Evolutionary conservation across 2,888 invertebrate genomes (phyloP).

Genomic region (Cosmia trapezina): DNA sequence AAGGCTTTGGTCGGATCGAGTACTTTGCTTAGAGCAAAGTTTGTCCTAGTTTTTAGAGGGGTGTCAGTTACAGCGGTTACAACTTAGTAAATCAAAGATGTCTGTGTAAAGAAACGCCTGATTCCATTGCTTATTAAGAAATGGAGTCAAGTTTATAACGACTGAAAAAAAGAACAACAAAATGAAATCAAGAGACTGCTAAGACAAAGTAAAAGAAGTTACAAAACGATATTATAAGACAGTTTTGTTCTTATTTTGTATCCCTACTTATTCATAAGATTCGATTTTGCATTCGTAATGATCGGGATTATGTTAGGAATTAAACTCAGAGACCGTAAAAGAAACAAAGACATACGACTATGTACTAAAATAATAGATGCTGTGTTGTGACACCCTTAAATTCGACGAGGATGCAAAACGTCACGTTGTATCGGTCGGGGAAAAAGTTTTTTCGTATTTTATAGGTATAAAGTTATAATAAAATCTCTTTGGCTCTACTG

Average conservation of each 20-base stretch:
- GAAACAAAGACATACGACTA: too few species aligned
- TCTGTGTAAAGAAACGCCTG: background rate
- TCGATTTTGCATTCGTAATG: background rate
- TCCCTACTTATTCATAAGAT: background rate
- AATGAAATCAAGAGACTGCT: background rate
- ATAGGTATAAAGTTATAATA: too few species aligned
- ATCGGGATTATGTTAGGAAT: too few species aligned
- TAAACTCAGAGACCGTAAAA: too few species aligned
- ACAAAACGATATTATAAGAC: background rate
- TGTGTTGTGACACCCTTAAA: too few species aligned
- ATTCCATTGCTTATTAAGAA: background rate
- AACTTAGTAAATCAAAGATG: background rate
- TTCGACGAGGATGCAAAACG: too few species aligned
- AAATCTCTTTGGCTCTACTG: too few species aligned
- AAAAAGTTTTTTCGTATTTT: too few species aligned
- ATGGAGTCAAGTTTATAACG: background rate
- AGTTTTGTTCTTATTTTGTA: background rate
- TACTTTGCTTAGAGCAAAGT: constrained; percentile 38
- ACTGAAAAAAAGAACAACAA: background rate
- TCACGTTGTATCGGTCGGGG: too few species aligned
- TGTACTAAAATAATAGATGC: too few species aligned
- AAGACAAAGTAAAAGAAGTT: background rate
- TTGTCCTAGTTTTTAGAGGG: constrained; percentile 19
- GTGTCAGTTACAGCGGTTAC: constrained; percentile 19
- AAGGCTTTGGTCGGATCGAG: constrained; percentile 43